Evolutionary conservation across 1,140 invertebrate genomes (phyloP).

Genomic region (Drosophila neocordata): DNA sequence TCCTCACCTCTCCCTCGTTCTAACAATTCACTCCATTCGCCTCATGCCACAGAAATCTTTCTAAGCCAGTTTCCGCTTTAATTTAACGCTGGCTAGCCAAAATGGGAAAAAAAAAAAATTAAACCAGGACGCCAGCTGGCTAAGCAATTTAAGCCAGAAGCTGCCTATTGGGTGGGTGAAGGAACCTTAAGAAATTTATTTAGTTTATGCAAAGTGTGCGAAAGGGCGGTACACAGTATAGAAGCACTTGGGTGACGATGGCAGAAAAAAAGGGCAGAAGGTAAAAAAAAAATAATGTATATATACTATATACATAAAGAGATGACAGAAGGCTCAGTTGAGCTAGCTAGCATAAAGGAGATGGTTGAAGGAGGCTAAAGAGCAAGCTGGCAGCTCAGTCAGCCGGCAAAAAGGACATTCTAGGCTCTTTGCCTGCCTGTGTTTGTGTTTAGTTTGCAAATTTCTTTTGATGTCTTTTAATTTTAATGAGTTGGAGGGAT

Average conservation of each 20-base stretch:
- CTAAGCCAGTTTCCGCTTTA: conserved; percentile 73
- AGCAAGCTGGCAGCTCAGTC: conserved; percentile 25
- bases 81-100: conserved; percentile 65
- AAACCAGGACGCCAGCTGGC: conserved; percentile 51
- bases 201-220: conserved; percentile 71
- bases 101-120: conserved; percentile 16
- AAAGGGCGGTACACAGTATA: conserved; percentile 17
- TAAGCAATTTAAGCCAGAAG: conserved; percentile 65
- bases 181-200: conserved; percentile 62
- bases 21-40: too few species aligned
- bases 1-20: conserved; percentile 10
- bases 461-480: conserved; percentile 79
- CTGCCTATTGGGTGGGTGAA: conserved; percentile 48
- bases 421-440: conserved; percentile 23
- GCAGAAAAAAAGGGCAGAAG: conserved; percentile 60
- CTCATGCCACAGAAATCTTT: background rate
- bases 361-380: conserved; percentile 28
- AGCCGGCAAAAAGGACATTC: conserved; percentile 57
- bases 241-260: background rate
- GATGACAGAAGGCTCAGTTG: conserved; percentile 2
- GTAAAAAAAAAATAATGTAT: conserved; percentile 43
- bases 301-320: background rate
- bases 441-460: conserved; percentile 77
- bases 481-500: conserved; percentile 70
- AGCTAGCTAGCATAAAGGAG: conserved; percentile 19